Conservation (phyloP, 2,113 vertebrate genomes). For the Prunella fulvescens region DNA sequence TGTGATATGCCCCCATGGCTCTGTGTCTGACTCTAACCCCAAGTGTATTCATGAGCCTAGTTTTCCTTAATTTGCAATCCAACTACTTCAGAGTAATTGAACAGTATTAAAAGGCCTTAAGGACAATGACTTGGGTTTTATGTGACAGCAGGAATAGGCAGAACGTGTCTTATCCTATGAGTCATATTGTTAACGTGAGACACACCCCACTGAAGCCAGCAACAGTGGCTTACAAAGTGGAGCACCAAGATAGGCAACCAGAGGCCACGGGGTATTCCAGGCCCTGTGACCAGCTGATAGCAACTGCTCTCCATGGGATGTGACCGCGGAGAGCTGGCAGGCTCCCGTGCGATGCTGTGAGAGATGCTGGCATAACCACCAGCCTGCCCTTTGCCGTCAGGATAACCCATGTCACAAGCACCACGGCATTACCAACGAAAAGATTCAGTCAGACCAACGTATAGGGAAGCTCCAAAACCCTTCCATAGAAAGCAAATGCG, state of each 20-base stretch:
- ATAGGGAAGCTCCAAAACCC: not conserved
- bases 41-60: not conserved
- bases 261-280: not conserved
- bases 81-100: not conserved
- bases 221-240: accelerated
- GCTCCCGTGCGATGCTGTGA: not conserved
- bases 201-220: not conserved
- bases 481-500: accelerated
- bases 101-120: not conserved
- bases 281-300: not conserved
- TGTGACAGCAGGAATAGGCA: not conserved
- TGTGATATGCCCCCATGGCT: not conserved
- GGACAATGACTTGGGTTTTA: not conserved
- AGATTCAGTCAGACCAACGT: accelerated
- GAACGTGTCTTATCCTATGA: not conserved
- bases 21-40: not conserved
- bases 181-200: not conserved
- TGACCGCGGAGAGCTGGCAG: accelerated
- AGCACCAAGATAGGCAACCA: not conserved
- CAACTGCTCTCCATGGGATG: no score
- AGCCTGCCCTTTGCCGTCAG: not conserved
- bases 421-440: accelerated
- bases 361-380: accelerated
- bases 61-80: not conserved
- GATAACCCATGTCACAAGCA: not conserved